phyloP scores from a whole-genome alignment of 2,113 vertebrate species.

The Picathartes gymnocephalus region DNA sequence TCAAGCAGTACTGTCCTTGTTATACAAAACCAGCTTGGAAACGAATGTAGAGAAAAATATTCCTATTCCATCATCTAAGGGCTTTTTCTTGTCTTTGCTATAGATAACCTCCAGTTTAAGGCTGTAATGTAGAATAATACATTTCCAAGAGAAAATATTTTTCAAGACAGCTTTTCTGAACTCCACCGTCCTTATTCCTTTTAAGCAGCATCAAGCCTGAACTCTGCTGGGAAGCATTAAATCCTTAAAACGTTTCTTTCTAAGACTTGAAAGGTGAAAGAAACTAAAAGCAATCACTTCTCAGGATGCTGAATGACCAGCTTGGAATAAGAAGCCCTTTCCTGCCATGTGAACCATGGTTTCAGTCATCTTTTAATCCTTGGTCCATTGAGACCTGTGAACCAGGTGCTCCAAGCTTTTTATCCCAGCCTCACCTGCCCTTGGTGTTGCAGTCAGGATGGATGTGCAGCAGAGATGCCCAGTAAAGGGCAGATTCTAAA shows the following conservation, averaged over 20 bases:
- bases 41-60: background rate
- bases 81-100: background rate
- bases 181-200: background rate
- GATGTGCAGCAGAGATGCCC: accelerated
- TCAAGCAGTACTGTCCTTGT: background rate
- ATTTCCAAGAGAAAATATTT: background rate
- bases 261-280: background rate
- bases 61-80: background rate
- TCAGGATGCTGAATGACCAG: background rate
- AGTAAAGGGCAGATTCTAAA: background rate
- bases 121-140: background rate
- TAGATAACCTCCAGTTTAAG: background rate
- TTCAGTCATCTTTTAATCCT: background rate
- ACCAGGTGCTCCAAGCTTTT: background rate
- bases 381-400: accelerated
- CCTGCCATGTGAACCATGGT: background rate
- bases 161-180: background rate
- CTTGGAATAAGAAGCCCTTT: background rate
- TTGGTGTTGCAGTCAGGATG: accelerated
- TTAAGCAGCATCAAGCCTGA: background rate
- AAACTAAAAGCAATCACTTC: background rate
- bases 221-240: background rate
- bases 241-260: background rate
- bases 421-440: background rate
- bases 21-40: background rate